Percentiles rank a stretch among this genome's conserved stretches.
Conservation (phyloP, 2,888 invertebrate species). For the Piscicola geometra region DNA sequence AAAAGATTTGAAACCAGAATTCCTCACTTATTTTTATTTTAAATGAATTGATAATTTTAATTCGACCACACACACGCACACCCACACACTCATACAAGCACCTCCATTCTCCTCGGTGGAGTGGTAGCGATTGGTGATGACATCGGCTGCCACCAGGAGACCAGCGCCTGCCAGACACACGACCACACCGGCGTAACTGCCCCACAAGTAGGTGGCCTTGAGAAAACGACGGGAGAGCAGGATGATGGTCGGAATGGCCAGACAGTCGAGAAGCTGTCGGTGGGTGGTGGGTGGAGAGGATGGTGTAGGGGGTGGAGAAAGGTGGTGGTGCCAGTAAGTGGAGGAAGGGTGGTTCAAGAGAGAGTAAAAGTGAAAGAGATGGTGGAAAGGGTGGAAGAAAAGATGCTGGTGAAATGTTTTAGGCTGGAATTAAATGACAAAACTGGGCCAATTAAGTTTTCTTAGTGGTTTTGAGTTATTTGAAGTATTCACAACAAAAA, state of each 20-base stretch:
- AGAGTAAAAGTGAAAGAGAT: background rate
- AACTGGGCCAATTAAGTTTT: no score
- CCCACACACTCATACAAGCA: no score
- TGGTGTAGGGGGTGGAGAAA: background rate
- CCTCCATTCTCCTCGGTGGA: background rate
- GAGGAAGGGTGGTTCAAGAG: no score
- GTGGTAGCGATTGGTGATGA: constrained; percentile 57
- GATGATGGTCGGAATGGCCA: constrained; percentile 76
- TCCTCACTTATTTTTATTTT: no score
- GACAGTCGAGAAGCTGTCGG: constrained; percentile 74
- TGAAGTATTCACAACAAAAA: no score
- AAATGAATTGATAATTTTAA: no score
- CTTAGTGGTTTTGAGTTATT: no score
- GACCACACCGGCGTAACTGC: constrained; percentile 73
- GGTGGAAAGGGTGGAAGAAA: no score
- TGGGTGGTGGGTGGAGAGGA: background rate
- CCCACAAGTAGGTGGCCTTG: constrained; percentile 69
- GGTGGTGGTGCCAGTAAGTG: background rate
- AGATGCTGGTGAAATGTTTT: no score
- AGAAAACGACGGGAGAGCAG: constrained; percentile 72
- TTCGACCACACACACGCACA: background rate
- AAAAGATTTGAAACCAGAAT: no score
- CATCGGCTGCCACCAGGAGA: constrained; percentile 77
- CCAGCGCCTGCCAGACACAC: constrained; percentile 76
- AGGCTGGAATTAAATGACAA: no score